Evolutionary conservation across 2,888 invertebrate genomes (phyloP), one percentile per base, ranked within the genome.

Genomic region (Spisula subtruncata): DNA sequence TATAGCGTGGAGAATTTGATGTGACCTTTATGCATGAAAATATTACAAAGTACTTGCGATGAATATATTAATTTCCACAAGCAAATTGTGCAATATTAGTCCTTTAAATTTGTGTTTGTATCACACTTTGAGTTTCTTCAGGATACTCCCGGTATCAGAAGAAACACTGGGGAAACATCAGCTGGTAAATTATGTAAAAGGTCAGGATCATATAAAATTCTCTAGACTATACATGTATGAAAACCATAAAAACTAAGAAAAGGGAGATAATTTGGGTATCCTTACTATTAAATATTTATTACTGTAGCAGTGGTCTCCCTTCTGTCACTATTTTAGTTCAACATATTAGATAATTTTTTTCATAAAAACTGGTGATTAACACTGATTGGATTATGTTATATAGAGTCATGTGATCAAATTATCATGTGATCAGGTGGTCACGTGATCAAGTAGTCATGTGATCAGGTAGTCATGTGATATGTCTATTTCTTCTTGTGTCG

Each of bases 401-500:
- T 10, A 14, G 46, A 81, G 25, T 46, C 25, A 81, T 48, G 51
- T 81, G 81, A 81, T 81, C 20, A 25, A 41, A 29, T 35, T 10
- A 79, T 29, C 32, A 79, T n/a, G n/a, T n/a, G 79, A 41, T 79
- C 41, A 41, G 6, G 32, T 79, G 32, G 79, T 79, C 79, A 79
- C 20, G 25, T 71, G 46, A 71, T 18, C 29, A 71, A 35, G 71
- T 41, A 48, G 48, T 48, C 48, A 48, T 48, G 48, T 51, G 51
- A 51, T 51, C 51, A 51, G 16, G 51, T 48, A 20, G 75, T 79
- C 79, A 79, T 79, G 79, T 79, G 79, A 79, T 25, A 1, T 20
- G 35, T 79, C 56, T 84, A 84, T 46, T 83, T 82, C 82, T 88
- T 89, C 56, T 84, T 86, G 85, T 89, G 88, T 29, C 91, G 85